Evolutionary conservation across 2,888 invertebrate species (phyloP).

Genomic region (Phytoseiulus persimilis): DNA sequence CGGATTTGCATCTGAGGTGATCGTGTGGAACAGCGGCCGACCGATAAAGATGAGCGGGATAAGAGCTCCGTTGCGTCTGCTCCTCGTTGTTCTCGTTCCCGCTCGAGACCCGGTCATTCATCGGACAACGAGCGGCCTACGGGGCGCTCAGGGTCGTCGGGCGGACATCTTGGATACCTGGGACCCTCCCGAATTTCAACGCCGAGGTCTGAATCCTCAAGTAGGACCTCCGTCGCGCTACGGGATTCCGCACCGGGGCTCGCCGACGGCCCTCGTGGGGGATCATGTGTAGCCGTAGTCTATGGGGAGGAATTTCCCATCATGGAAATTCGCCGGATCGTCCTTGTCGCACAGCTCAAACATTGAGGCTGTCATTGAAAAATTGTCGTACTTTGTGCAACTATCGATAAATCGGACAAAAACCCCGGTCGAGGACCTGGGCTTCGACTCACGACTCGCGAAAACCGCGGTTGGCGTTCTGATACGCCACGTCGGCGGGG

Average conservation of each 20-base stretch:
- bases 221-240: neutral
- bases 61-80: neutral
- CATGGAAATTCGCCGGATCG: too few relatives aligned
- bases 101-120: neutral
- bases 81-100: neutral
- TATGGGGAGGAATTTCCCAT: too few relatives aligned
- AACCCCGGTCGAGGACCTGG: too few relatives aligned
- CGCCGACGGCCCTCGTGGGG: too few relatives aligned
- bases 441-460: too few relatives aligned
- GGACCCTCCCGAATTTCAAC: neutral
- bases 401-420: too few relatives aligned
- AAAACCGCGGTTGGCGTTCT: too few relatives aligned
- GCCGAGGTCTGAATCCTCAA: neutral
- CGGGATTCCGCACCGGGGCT: neutral
- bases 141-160: neutral
- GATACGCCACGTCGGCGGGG: too few relatives aligned
- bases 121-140: neutral
- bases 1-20: neutral
- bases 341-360: too few relatives aligned
- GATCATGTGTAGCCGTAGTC: too few relatives aligned
- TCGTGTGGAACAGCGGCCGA: neutral
- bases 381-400: too few relatives aligned
- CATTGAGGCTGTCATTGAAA: too few relatives aligned
- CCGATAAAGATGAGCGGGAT: neutral
- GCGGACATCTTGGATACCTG: neutral